A percentile compares a stretch with the other conserved stretches of the same genome.
These are phyloP conservation scores for Lasioglossum lativentre DNA, from an alignment of 2,888 invertebrate species.

Conservation along the genomic window DNA sequence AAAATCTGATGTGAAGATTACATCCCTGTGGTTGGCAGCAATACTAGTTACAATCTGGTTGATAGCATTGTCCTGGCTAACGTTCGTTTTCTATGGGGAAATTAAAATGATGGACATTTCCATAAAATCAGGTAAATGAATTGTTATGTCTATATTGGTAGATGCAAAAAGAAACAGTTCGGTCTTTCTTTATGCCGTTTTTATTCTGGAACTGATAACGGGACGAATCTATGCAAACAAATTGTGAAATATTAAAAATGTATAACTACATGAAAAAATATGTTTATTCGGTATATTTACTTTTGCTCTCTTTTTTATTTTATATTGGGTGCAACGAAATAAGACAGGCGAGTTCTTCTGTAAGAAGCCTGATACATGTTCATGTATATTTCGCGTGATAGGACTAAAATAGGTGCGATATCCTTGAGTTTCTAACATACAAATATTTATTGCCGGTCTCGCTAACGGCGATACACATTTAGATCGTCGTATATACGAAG, in stretches of 20 bases:
- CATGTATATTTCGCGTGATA: not conserved
- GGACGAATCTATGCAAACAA: not conserved
- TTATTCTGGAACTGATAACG: conserved; percentile 61
- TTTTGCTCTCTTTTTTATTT: conserved; percentile 13
- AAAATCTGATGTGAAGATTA: conserved; percentile 73
- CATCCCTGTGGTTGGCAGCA: conserved; percentile 79
- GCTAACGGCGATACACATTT: conserved; percentile 26
- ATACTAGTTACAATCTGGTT: conserved; percentile 82
- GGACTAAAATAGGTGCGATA: conserved; percentile 22
- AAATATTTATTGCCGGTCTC: conserved; percentile 29
- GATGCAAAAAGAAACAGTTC: not conserved
- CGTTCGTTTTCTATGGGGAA: conserved; percentile 82
- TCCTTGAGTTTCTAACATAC: conserved; percentile 30
- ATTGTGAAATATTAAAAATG: not conserved
- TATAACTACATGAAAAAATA: too few species aligned
- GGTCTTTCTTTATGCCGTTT: conserved; percentile 9
- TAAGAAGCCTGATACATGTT: not conserved
- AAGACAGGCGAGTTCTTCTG: not conserved
- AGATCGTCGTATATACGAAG: conserved; percentile 6
- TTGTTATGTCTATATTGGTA: not conserved
- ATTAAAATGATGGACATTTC: conserved; percentile 82
- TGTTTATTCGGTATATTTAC: not conserved
- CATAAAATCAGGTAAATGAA: conserved; percentile 81
- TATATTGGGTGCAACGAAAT: not conserved
- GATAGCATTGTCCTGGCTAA: conserved; percentile 82